Evolutionary conservation across 2,888 invertebrate genomes (phyloP).

Genomic region (Protonemura montana): DNA sequence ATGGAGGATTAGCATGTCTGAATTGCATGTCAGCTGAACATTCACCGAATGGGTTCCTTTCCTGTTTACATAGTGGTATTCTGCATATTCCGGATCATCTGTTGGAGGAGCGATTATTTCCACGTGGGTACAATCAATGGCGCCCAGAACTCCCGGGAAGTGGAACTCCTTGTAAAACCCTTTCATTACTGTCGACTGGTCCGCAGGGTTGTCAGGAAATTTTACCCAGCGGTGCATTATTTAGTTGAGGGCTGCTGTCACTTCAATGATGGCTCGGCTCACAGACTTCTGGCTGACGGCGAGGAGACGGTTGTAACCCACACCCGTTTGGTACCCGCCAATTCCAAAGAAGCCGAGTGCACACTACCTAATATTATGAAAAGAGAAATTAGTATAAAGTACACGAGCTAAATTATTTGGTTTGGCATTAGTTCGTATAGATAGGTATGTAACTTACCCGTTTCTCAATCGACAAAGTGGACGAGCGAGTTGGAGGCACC

Average conservation of each 20-base stretch:
- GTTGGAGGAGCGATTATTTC: conserved; percentile 18
- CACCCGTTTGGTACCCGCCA: conserved; percentile 29
- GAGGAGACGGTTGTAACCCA: background rate
- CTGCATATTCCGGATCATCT: background rate
- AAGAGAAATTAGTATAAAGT: too few species aligned
- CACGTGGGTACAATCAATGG: conserved; percentile 29
- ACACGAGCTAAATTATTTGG: too few species aligned
- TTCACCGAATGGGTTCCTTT: conserved; percentile 31
- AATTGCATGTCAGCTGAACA: conserved; percentile 23
- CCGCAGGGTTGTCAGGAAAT: background rate
- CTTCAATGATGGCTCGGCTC: conserved; percentile 16
- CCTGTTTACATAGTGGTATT: conserved; percentile 15
- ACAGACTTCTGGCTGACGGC: conserved; percentile 30
- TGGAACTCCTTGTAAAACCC: background rate
- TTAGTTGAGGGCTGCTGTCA: background rate
- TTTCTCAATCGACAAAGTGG: too few species aligned
- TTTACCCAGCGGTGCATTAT: conserved; percentile 10
- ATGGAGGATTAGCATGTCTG: background rate
- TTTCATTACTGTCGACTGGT: background rate
- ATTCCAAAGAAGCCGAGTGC: conserved; percentile 28
- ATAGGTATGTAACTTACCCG: too few species aligned
- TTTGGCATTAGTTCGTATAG: too few species aligned
- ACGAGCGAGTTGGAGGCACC: too few species aligned
- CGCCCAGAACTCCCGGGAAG: conserved; percentile 8
- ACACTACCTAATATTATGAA: background rate